These are phyloP conservation scores for Beroe forskalii DNA, from an alignment of 37 sponge, comb jelly and placozoan species.

Conservation along the genomic window DNA sequence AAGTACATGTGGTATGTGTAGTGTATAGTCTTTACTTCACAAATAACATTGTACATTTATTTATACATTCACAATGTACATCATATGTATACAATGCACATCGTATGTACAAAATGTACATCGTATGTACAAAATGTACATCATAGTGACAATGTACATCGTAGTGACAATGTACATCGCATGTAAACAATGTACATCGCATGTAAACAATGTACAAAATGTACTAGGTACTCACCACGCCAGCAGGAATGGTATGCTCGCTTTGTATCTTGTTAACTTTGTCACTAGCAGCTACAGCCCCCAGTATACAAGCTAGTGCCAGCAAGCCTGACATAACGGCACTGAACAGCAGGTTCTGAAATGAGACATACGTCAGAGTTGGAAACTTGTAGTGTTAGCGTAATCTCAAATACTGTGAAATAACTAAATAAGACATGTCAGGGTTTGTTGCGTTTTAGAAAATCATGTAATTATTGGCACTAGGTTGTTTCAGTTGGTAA, in stretches of 20 bases:
- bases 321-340: conserved; percentile 5
- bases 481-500: no score
- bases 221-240: conserved; percentile 31
- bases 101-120: no score
- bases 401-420: not conserved
- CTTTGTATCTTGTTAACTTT: not conserved
- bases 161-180: no score
- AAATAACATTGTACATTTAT: not conserved
- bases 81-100: no score
- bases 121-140: no score
- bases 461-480: no score
- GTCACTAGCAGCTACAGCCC: not conserved
- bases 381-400: not conserved
- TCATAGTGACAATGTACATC: no score
- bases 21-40: no score
- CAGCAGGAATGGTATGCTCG: conserved; percentile 7
- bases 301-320: conserved; percentile 34
- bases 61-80: not conserved
- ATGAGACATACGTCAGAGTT: not conserved
- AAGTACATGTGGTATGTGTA: no score
- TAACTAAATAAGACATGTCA: no score
- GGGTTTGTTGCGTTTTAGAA: not conserved
- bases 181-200: no score
- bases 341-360: conserved; percentile 53
- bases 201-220: no score